Conservation (phyloP, 30 jellyfish, hydroid and myxozoan species). For the Aurelia sp. region DNA sequence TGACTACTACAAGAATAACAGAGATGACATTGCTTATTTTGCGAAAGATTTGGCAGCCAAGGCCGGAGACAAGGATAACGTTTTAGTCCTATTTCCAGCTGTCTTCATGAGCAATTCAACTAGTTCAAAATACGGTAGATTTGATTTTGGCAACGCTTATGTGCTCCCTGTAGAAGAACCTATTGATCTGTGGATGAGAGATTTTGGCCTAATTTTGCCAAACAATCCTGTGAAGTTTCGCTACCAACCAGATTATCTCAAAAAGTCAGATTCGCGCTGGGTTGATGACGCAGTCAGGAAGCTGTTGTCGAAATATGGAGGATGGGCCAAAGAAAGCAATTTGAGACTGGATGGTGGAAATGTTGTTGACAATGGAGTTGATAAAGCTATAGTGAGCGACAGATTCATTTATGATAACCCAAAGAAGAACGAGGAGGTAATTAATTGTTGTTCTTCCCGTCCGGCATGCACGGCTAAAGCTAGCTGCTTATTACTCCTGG, state of each 20-base stretch:
- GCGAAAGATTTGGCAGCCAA: conserved; percentile 58
- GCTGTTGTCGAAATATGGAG: conserved; percentile 24
- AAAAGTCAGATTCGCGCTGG: conserved; percentile 62
- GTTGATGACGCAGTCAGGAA: conserved; percentile 48
- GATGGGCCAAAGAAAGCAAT: conserved; percentile 17
- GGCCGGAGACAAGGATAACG: conserved; percentile 59
- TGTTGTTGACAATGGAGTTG: conserved; percentile 66
- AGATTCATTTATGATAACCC: conserved; percentile 58
- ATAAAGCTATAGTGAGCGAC: conserved; percentile 61
- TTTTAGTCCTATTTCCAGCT: conserved; percentile 51
- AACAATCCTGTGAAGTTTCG: conserved; percentile 53
- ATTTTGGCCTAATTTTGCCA: conserved; percentile 51
- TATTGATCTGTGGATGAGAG: conserved; percentile 73
- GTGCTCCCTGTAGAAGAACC: conserved; percentile 50
- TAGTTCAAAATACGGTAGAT: conserved; percentile 23
- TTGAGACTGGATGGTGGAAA: conserved; percentile 68
- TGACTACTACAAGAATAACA: conserved; percentile 36
- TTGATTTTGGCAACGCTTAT: conserved; percentile 53
- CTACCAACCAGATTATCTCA: conserved; percentile 63
- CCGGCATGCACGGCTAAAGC: too few relatives aligned
- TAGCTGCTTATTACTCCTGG: too few relatives aligned
- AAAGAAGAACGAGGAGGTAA: conserved; percentile 18
- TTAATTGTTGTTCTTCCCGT: too few relatives aligned
- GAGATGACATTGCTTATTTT: conserved; percentile 57
- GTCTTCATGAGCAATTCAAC: conserved; percentile 5